phyloP scores from a whole-genome alignment of 2,888 invertebrate species.

The Arrhopalites spinosus region DNA sequence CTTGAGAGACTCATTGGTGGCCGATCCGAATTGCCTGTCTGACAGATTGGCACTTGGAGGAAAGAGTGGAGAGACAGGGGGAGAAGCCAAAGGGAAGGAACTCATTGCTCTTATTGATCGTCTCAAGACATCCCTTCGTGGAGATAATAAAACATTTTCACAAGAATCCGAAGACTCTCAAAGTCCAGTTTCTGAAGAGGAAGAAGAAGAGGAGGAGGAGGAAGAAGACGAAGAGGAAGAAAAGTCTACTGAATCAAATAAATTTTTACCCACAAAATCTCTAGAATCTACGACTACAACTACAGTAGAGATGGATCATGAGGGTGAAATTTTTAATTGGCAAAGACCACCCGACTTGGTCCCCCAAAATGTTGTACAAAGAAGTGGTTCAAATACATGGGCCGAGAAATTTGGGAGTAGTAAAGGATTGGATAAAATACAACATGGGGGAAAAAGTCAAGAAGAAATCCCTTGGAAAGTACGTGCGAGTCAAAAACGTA shows the following conservation, averaged over 20 bases:
- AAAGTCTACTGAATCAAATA: neutral
- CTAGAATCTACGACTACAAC: neutral
- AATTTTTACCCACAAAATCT: neutral
- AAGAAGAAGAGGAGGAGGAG: neutral
- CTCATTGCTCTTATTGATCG: conserved; percentile 72
- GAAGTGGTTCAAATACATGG: conserved; percentile 1
- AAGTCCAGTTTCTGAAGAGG: conserved; percentile 2
- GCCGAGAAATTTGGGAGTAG: conserved; percentile 13
- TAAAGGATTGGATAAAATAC: conserved; percentile 4
- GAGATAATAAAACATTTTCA: conserved; percentile 42
- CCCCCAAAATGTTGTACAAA: conserved; percentile 1
- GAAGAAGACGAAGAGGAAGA: too few relatives aligned
- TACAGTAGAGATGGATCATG: conserved; percentile 22
- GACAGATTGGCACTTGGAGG: conserved; percentile 13
- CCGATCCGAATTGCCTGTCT: conserved; percentile 46
- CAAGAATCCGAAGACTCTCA: neutral
- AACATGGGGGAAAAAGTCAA: conserved; percentile 24
- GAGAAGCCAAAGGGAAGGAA: conserved; percentile 65
- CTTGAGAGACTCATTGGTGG: conserved; percentile 73
- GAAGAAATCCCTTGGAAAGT: conserved; percentile 57
- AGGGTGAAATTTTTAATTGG: conserved; percentile 27
- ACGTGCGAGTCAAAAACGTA: conserved; percentile 55
- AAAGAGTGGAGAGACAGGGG: conserved; percentile 61
- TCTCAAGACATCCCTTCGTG: conserved; percentile 66
- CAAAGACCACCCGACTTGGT: conserved; percentile 30